These are phyloP conservation scores for Poeciliopsis occidentalis DNA, from an alignment of 2,113 vertebrate species.

Conservation along the genomic window DNA sequence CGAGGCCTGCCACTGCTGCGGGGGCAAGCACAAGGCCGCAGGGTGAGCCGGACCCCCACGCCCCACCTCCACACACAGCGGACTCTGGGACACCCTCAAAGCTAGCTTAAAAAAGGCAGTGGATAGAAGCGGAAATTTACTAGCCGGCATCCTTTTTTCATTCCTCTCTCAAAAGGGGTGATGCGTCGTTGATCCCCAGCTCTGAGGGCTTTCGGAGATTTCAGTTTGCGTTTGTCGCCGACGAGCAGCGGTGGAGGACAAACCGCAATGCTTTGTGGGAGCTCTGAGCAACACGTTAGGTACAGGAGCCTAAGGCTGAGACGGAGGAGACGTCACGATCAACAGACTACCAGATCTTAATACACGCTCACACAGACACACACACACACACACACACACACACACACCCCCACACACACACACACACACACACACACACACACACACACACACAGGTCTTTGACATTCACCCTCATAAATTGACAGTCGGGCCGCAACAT, in stretches of 20 bases:
- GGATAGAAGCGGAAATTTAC: slow-evolving; percentile 73
- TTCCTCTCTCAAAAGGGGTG: slow-evolving; percentile 80
- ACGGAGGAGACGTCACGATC: slow-evolving; percentile 77
- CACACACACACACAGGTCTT: slow-evolving; percentile 36
- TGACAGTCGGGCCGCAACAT: slow-evolving; percentile 78
- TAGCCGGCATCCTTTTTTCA: slow-evolving; percentile 81
- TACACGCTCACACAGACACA: slow-evolving; percentile 30
- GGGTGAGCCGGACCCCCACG: slow-evolving; percentile 82
- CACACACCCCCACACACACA: slow-evolving; percentile 46
- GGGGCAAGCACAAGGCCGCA: slow-evolving; percentile 97
- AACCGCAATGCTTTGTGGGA: slow-evolving; percentile 77
- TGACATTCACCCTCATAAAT: slow-evolving; percentile 43
- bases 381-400: background rate
- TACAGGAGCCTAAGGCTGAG: slow-evolving; percentile 76
- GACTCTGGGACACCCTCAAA: slow-evolving; percentile 68
- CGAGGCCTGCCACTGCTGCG: slow-evolving; percentile 96
- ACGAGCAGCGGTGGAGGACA: slow-evolving; percentile 82
- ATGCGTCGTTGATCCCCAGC: slow-evolving; percentile 74
- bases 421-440: slow-evolving; percentile 38
- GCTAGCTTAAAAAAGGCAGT: slow-evolving; percentile 76
- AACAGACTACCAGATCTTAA: slow-evolving; percentile 83
- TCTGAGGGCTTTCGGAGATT: slow-evolving; percentile 89
- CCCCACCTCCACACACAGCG: background rate
- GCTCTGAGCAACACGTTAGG: slow-evolving; percentile 70
- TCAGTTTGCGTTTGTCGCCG: slow-evolving; percentile 85